phyloP scores from a whole-genome alignment of 2,113 vertebrate genomes.

The Vicugna pacos region DNA sequence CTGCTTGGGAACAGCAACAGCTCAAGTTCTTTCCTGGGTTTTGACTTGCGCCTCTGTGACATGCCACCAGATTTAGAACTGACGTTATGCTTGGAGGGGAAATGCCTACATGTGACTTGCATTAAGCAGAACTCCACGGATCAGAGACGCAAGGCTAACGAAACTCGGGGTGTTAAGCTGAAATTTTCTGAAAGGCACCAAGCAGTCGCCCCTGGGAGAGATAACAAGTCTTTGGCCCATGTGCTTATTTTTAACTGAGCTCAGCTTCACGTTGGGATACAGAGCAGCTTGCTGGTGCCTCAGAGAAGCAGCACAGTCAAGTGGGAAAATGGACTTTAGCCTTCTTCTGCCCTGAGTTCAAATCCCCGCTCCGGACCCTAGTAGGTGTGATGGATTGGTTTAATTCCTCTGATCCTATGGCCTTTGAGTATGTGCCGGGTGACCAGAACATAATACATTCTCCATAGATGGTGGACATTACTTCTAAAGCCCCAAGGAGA shows the following conservation, averaged over 20 bases:
- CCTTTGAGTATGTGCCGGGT: neutral
- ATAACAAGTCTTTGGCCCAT: neutral
- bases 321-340: neutral
- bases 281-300: neutral
- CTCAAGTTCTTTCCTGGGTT: constrained; percentile 41
- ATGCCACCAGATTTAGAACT: constrained; percentile 69
- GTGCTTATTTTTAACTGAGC: constrained; percentile 19
- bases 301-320: neutral
- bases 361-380: neutral
- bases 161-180: neutral
- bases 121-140: constrained; percentile 54
- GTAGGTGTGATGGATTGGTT: neutral
- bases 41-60: constrained; percentile 66
- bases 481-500: neutral
- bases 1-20: constrained; percentile 53
- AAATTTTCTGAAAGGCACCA: constrained; percentile 1
- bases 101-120: constrained; percentile 61
- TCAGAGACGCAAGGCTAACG: constrained; percentile 21
- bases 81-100: constrained; percentile 53
- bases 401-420: neutral
- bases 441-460: neutral
- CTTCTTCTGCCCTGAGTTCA: neutral
- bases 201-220: neutral
- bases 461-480: neutral
- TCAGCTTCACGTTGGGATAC: neutral